These are phyloP conservation scores for Onychorhynchus coronatus DNA, from an alignment of 2,113 vertebrate species.

Conservation along the genomic window DNA sequence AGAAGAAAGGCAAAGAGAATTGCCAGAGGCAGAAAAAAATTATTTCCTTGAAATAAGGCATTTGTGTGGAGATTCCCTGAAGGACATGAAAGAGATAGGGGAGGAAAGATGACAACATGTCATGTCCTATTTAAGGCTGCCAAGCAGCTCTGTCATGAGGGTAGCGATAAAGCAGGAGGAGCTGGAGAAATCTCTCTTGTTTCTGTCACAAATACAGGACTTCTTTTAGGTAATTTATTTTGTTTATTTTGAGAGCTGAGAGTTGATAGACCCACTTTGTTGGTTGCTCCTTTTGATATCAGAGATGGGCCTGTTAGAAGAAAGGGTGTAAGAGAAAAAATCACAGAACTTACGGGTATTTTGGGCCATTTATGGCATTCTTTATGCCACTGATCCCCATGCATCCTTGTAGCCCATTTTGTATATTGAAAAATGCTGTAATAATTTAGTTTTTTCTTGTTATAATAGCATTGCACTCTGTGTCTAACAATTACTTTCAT, in stretches of 20 bases:
- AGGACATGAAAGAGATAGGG: conserved; percentile 18
- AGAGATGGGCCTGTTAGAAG: background rate
- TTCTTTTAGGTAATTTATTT: background rate
- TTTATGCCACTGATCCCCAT: background rate
- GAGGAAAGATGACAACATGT: background rate
- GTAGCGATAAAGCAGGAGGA: background rate
- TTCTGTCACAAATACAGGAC: background rate
- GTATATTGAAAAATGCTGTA: background rate
- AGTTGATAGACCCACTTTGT: background rate
- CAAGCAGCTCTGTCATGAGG: background rate
- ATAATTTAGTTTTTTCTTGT: background rate
- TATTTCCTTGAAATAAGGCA: background rate
- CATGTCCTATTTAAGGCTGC: conserved; percentile 21
- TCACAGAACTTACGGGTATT: background rate
- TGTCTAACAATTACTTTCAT: background rate
- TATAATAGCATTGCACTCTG: background rate
- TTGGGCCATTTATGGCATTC: background rate
- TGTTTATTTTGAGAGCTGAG: background rate
- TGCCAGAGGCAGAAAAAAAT: background rate
- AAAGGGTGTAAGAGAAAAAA: background rate
- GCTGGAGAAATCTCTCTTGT: background rate
- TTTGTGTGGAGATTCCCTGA: background rate
- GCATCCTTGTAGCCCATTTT: background rate
- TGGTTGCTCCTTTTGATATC: background rate
- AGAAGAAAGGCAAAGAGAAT: background rate